These are phyloP conservation scores for Sitophilus oryzae DNA, from an alignment of 1,140 invertebrate species.

Conservation along the genomic window DNA sequence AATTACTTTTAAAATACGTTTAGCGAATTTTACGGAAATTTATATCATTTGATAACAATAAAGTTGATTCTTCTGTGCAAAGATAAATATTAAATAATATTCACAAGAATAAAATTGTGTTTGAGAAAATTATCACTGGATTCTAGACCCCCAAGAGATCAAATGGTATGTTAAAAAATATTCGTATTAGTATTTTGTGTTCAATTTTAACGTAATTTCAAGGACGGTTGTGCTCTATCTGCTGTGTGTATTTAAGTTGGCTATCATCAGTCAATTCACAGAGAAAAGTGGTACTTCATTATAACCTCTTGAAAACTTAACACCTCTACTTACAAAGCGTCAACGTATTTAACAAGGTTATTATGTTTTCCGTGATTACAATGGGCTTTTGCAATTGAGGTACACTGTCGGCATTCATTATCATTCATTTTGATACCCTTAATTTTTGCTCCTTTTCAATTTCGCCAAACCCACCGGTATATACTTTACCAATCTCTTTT, in stretches of 20 bases:
- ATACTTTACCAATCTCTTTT: too few species aligned
- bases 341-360: not conserved
- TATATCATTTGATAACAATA: not conserved
- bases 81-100: too few species aligned
- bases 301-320: conserved; percentile 20
- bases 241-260: conserved; percentile 12
- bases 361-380: not conserved
- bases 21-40: not conserved
- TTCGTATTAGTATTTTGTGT: too few species aligned
- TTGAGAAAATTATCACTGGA: too few species aligned
- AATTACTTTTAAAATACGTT: not conserved
- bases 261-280: conserved; percentile 19
- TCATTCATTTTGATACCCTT: not conserved
- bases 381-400: not conserved
- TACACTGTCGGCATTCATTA: too few species aligned
- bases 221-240: too few species aligned
- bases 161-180: too few species aligned
- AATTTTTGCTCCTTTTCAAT: not conserved
- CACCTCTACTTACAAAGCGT: conserved; percentile 8
- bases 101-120: too few species aligned
- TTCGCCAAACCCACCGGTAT: too few species aligned
- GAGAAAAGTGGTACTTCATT: conserved; percentile 16
- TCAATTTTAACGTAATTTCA: too few species aligned
- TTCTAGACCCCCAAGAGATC: too few species aligned
- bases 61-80: too few species aligned